Base-by-base conservation (phyloP, 2,797 vertebrate species). In the Sebastes diploproa region DNA sequence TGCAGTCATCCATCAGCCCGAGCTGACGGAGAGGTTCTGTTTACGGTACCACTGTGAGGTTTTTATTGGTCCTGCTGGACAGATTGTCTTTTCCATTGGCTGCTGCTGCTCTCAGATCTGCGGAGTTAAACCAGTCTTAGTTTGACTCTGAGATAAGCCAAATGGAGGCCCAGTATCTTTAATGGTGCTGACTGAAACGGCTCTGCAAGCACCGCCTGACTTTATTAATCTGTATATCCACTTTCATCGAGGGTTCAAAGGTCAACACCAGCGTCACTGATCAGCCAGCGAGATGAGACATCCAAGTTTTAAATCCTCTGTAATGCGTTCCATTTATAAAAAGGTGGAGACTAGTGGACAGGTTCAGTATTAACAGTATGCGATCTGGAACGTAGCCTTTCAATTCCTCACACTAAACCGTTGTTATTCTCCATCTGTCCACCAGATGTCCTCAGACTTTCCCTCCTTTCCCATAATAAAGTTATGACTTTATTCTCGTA, bases 41-140 rank as follows among this genome's bases (percentile, higher is more conserved):
- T 86, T 81, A 83, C 79, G 58, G 68, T 11, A 60, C 70, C 29
- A 52, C 71, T 54, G 20, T 16, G 77, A 87, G 22, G 5, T 63
- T 88, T 88, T 88, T 81, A 86, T 72, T 83, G 77, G 76, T 82
- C 72, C 81, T 80, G 46, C 76, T 60, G 86, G 79, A 77, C 29
- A 63, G 50, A 72, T 72, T 18, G 52, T 87, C 71, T 87, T 86
- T 88, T 89, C 86, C 86, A 74, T 52, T 62, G 75, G 79, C 80
- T 9, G 70, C 78, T 55, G 65, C 38, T 38, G 42, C 13, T 46
- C 38, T 56, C 70, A 66, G 54, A 50, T 18, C 76, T 18, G 22
- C 18, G 55, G 63, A 71, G 64, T 29, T 4, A 27, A 62, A 50
- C 14, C 42, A 34, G 55, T 6, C 69, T 46, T 2, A 22, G 52